Percentiles rank a stretch among this genome's conserved stretches.
Evolutionary conservation across 2,797 vertebrate genomes (phyloP).

Genomic region (Lerista edwardsae): DNA sequence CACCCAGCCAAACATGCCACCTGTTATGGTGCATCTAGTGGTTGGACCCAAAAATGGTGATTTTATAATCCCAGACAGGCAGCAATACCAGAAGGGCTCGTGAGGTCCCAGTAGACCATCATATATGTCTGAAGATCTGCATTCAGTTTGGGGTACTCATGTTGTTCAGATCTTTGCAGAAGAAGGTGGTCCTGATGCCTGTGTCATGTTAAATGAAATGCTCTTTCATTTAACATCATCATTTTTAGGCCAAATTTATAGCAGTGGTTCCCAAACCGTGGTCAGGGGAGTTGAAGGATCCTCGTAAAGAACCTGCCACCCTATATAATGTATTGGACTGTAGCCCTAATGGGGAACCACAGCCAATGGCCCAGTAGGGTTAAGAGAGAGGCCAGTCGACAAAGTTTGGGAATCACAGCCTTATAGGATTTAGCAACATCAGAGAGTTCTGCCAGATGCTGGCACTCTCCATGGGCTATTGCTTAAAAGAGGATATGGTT

Average conservation of each 20-base stretch:
- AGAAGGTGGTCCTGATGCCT: no score
- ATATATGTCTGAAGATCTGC: neutral
- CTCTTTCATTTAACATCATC: neutral
- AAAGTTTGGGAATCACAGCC: no score
- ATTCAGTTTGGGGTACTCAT: neutral
- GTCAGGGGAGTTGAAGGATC: no score
- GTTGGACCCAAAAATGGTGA: neutral
- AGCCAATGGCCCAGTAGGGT: no score
- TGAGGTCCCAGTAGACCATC: neutral
- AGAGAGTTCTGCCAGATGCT: neutral
- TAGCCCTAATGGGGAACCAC: no score
- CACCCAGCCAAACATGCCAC: neutral
- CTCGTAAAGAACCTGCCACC: no score
- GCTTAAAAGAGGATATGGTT: neutral
- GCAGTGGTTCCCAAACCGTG: no score
- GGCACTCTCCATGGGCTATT: neutral
- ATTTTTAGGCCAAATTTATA: neutral
- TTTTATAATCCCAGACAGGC: neutral
- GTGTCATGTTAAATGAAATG: no score
- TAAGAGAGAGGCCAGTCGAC: no score
- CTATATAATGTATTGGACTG: no score
- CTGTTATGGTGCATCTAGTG: neutral
- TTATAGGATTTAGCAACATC: neutral
- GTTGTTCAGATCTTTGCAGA: neutral
- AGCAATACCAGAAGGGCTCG: neutral